Evolutionary conservation across 1,140 invertebrate genomes (phyloP).

Genomic region (Bathynomus jamesi): DNA sequence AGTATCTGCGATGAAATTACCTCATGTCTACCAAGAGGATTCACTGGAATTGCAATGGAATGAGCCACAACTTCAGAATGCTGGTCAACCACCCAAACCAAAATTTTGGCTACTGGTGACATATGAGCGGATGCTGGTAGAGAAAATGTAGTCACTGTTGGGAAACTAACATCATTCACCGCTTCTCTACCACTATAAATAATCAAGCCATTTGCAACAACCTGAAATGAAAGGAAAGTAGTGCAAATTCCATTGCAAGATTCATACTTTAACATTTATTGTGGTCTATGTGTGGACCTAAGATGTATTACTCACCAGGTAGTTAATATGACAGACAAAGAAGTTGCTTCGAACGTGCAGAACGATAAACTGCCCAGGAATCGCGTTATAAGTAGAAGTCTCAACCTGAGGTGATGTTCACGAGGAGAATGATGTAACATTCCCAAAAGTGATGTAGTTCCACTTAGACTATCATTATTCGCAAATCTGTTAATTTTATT

Average conservation of each 20-base stretch:
- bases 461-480: slow-evolving; percentile 17
- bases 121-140: slow-evolving; percentile 47
- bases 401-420: slow-evolving; percentile 42
- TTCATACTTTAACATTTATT: too few relatives aligned
- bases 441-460: slow-evolving; percentile 30
- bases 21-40: slow-evolving; percentile 43
- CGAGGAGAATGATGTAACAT: slow-evolving; percentile 35
- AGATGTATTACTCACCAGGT: slow-evolving; percentile 43
- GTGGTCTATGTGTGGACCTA: too few relatives aligned
- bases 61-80: slow-evolving; percentile 51
- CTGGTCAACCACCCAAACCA: slow-evolving; percentile 49
- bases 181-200: slow-evolving; percentile 42
- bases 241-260: too few relatives aligned
- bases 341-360: slow-evolving; percentile 48
- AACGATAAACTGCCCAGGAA: slow-evolving; percentile 46
- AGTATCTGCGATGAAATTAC: too few relatives aligned
- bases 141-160: slow-evolving; percentile 44
- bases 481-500: slow-evolving; percentile 17
- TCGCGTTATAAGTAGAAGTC: slow-evolving; percentile 41
- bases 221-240: too few relatives aligned
- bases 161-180: slow-evolving; percentile 26
- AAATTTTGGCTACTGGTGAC: slow-evolving; percentile 53
- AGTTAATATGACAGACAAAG: slow-evolving; percentile 44
- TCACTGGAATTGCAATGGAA: slow-evolving; percentile 52
- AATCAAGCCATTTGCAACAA: slow-evolving; percentile 46